Evolutionary conservation across 1,140 invertebrate species (phyloP).

Genomic region (Sitobion miscanthi): DNA sequence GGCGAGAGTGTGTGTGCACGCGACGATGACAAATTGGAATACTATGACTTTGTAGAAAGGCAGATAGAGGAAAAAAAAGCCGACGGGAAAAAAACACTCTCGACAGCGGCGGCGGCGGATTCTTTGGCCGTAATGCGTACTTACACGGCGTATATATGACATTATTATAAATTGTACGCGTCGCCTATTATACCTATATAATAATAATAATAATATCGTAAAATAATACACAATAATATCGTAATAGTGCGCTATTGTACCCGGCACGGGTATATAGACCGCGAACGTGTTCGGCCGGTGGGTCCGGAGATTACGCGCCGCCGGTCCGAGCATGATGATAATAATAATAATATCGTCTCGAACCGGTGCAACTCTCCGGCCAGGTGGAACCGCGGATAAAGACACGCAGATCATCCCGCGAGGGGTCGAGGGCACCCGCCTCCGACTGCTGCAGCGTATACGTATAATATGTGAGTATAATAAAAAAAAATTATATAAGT

Average conservation of each 20-base stretch:
- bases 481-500: background rate
- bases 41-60: constrained; percentile 49
- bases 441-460: background rate
- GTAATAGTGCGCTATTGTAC: background rate
- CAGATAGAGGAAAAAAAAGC: background rate
- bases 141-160: background rate
- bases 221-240: no score
- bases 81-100: background rate
- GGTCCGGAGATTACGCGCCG: constrained; percentile 13
- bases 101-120: background rate
- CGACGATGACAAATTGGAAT: constrained; percentile 49
- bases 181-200: no score
- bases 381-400: constrained; percentile 23
- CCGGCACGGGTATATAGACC: background rate
- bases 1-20: background rate
- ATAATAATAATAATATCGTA: no score
- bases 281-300: constrained; percentile 11
- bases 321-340: background rate
- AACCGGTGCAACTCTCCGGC: background rate
- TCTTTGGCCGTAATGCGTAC: background rate
- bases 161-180: background rate
- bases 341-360: background rate
- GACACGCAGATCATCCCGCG: background rate
- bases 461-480: background rate
- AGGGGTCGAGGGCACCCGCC: background rate